These are phyloP conservation scores for Eidolon helvum DNA, from an alignment of 2,113 vertebrate species.

Conservation along the genomic window DNA sequence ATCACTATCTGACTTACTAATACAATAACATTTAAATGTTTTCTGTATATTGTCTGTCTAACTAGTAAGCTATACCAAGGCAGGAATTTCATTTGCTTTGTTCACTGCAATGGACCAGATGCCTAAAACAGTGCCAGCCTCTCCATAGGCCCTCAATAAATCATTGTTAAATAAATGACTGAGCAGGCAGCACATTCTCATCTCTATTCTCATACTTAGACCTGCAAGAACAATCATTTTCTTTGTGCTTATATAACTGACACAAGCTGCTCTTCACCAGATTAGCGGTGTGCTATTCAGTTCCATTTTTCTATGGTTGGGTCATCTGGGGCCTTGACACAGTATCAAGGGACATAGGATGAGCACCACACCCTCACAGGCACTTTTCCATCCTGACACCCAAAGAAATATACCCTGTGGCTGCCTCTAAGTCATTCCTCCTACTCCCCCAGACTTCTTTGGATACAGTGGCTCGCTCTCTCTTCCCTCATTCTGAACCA, in stretches of 20 bases:
- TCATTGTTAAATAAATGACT: neutral
- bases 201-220: neutral
- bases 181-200: neutral
- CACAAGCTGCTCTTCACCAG: neutral
- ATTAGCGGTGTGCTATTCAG: neutral
- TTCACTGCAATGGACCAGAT: neutral
- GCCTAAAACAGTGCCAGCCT: neutral
- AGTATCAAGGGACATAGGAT: neutral
- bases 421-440: neutral
- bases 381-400: neutral
- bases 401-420: neutral
- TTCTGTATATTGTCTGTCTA: neutral
- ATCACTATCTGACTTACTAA: neutral
- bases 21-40: neutral
- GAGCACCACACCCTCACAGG: neutral
- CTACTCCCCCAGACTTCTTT: neutral
- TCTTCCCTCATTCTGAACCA: neutral
- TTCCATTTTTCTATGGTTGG: neutral
- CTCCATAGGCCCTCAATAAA: neutral
- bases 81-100: slow-evolving; percentile 12
- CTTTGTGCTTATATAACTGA: neutral
- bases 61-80: neutral
- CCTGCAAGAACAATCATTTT: neutral
- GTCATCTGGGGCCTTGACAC: neutral
- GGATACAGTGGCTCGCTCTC: neutral